These are phyloP conservation scores for Glaucomys volans DNA, from an alignment of 2,113 vertebrate genomes.

Conservation along the genomic window DNA sequence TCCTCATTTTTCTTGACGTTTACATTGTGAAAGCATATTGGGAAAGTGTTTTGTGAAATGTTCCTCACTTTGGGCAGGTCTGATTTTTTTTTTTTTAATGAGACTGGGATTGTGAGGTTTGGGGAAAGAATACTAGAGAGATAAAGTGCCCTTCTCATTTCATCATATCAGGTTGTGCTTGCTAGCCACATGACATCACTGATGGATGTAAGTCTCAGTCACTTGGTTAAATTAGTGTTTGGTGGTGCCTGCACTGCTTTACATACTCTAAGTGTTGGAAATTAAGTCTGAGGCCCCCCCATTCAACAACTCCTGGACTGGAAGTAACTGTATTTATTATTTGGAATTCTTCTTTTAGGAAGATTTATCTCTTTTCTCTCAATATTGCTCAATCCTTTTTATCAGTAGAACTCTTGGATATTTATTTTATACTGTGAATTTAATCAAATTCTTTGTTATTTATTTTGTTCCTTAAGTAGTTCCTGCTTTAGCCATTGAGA, in stretches of 20 bases:
- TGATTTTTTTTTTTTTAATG: neutral
- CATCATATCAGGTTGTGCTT: fast-evolving
- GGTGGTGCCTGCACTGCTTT: neutral
- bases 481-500: neutral
- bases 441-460: neutral
- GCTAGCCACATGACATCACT: neutral
- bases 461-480: neutral
- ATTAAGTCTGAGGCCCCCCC: neutral
- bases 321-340: neutral
- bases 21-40: neutral
- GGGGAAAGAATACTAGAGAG: neutral
- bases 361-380: neutral
- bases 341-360: neutral
- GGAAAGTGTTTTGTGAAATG: neutral
- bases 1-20: neutral
- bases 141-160: neutral
- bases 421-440: neutral
- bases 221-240: neutral
- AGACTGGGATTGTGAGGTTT: neutral
- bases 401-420: neutral
- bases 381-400: neutral
- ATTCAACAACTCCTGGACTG: neutral
- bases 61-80: neutral
- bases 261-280: neutral
- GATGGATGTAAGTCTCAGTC: neutral